phyloP scores from a whole-genome alignment of 2,113 vertebrate species.

The Limnothrissa miodon region DNA sequence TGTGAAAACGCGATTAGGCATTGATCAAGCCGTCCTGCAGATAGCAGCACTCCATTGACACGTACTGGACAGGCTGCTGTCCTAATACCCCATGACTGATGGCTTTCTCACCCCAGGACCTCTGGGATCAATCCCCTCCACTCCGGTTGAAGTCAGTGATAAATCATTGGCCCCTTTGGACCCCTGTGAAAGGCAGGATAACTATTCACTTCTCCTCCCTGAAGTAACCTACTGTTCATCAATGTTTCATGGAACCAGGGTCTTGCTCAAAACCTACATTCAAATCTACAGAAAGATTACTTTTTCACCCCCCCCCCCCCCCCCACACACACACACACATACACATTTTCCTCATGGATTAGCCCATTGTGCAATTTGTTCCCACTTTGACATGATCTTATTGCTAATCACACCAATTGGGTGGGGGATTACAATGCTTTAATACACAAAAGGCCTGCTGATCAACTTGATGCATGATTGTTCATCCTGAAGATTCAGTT shows the following conservation, averaged over 20 bases:
- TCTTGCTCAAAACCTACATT: not conserved
- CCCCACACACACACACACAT: too few relatives aligned
- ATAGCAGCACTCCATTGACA: not conserved
- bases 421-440: not conserved
- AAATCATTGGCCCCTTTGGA: not conserved
- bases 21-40: not conserved
- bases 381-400: not conserved
- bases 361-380: not conserved
- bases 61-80: not conserved
- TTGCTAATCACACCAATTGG: not conserved
- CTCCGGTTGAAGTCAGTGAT: not conserved
- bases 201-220: not conserved
- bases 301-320: not conserved
- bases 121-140: not conserved
- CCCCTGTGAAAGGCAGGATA: not conserved
- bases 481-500: not conserved
- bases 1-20: not conserved
- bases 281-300: not conserved
- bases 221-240: not conserved
- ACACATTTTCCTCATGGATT: slow-evolving; percentile 4
- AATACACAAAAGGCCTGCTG: not conserved
- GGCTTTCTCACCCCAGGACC: not conserved
- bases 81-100: not conserved
- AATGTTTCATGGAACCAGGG: not conserved
- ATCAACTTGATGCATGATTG: not conserved